Conservation (phyloP, 2,888 invertebrate genomes). For the Erynnis tages region DNA sequence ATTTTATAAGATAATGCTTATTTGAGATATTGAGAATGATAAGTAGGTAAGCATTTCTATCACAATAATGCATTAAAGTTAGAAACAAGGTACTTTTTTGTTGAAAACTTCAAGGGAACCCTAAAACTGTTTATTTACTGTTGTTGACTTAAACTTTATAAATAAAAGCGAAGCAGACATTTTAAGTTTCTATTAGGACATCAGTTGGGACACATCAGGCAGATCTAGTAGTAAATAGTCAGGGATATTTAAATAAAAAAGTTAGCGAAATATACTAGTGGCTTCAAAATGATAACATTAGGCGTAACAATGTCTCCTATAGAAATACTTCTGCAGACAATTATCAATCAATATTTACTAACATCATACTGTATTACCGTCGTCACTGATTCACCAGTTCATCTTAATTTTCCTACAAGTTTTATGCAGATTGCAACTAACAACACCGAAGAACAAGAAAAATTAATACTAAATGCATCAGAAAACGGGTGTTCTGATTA, state of each 20-base stretch:
- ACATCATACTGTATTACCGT: conserved; percentile 59
- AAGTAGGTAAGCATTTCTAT: neutral
- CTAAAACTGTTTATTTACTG: too few relatives aligned
- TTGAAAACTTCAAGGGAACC: neutral
- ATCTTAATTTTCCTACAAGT: conserved; percentile 39
- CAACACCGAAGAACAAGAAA: conserved; percentile 40
- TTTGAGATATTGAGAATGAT: too few relatives aligned
- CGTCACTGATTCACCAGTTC: conserved; percentile 50
- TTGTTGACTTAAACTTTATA: neutral
- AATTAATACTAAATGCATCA: conserved; percentile 51
- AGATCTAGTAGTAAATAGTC: too few relatives aligned
- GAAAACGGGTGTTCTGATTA: conserved; percentile 76
- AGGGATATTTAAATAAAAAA: too few relatives aligned
- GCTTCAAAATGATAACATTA: conserved; percentile 29
- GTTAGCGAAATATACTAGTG: neutral
- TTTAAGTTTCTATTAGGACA: too few relatives aligned
- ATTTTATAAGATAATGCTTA: too few relatives aligned
- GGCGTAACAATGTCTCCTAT: conserved; percentile 40
- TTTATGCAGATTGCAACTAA: conserved; percentile 47
- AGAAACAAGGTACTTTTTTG: neutral
- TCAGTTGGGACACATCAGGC: too few relatives aligned
- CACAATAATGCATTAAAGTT: neutral
- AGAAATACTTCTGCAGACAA: conserved; percentile 54
- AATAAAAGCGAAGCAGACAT: neutral
- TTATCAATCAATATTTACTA: conserved; percentile 54